phyloP scores from a whole-genome alignment of 2,888 invertebrate species.

The Odontomyia ornata region DNA sequence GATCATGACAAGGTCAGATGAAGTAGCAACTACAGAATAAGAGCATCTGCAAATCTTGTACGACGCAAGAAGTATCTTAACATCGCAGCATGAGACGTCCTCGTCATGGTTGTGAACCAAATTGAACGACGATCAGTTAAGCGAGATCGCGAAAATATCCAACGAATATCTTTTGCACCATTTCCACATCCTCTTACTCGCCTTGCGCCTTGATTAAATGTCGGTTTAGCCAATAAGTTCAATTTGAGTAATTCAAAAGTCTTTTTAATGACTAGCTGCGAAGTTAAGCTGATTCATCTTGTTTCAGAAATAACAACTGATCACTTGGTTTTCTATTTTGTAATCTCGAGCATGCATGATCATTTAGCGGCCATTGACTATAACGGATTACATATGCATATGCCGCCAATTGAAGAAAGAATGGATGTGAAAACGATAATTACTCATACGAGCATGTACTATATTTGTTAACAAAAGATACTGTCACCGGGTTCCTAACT shows the following conservation, averaged over 20 bases:
- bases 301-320: neutral
- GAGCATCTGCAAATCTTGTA: neutral
- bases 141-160: neutral
- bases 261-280: neutral
- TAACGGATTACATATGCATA: constrained; percentile 5
- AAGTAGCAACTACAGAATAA: neutral
- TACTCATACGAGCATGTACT: neutral
- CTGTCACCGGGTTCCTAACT: neutral
- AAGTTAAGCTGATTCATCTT: neutral
- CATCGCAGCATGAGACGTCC: no score
- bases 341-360: constrained; percentile 2
- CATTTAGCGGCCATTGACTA: constrained; percentile 19
- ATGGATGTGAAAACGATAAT: neutral
- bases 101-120: neutral
- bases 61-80: neutral
- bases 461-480: neutral
- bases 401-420: neutral
- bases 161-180: neutral
- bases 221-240: neutral
- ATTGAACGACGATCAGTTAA: neutral
- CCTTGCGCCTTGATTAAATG: no score
- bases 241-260: constrained; percentile 7
- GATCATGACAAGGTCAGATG: constrained; percentile 14
- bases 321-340: constrained; percentile 16
- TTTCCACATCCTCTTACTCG: no score